These are phyloP conservation scores for Saimiri boliviensis DNA, from an alignment of 2,113 vertebrate genomes.

Conservation along the genomic window DNA sequence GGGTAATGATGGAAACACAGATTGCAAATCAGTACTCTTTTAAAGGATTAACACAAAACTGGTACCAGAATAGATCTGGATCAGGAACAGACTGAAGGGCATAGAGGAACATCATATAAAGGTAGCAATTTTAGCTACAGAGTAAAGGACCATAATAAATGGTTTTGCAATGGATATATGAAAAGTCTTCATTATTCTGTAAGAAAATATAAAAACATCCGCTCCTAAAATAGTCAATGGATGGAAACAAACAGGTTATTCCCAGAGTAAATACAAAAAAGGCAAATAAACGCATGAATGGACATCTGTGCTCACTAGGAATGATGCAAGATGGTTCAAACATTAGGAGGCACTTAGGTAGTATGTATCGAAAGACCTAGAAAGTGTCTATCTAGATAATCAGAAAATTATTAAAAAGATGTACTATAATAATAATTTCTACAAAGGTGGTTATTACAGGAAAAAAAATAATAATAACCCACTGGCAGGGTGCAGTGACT, in stretches of 20 bases:
- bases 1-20: neutral
- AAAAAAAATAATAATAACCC: neutral
- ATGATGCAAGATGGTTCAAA: neutral
- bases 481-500: no score
- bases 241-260: neutral
- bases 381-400: neutral
- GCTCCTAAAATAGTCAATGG: neutral
- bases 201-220: neutral
- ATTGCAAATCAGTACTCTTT: neutral
- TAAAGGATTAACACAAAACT: neutral
- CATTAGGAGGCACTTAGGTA: neutral
- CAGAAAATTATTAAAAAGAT: neutral
- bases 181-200: neutral
- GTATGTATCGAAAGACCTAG: neutral
- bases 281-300: neutral
- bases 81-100: neutral
- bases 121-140: neutral
- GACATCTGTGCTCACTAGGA: neutral
- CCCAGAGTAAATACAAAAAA: conserved; percentile 15
- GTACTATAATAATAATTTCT: neutral
- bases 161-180: neutral
- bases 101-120: neutral
- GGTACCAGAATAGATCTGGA: neutral
- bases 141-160: neutral
- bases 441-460: neutral